Percentiles rank a stretch among this genome's conserved stretches.
These are phyloP conservation scores for Cairina moschata DNA, from an alignment of 2,113 vertebrate genomes.

Conservation along the genomic window DNA sequence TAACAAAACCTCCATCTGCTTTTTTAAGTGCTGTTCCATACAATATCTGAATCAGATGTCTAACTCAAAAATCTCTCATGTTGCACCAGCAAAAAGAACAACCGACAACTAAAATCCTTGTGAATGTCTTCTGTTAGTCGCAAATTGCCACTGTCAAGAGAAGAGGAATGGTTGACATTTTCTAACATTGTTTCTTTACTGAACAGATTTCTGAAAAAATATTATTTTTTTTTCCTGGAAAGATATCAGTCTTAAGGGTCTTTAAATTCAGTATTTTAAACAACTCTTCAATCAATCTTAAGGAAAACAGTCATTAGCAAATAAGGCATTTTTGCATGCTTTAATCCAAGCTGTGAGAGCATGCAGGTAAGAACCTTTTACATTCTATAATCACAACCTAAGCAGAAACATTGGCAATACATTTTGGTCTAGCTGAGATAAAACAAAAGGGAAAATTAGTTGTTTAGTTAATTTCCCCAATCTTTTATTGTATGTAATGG, in stretches of 20 bases:
- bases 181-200: not conserved
- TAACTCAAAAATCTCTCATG: not conserved
- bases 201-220: not conserved
- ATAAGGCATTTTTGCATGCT: not conserved
- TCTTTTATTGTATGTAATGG: not conserved
- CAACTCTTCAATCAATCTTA: not conserved
- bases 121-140: slow-evolving; percentile 13
- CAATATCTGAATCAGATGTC: not conserved
- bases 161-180: not conserved
- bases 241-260: not conserved
- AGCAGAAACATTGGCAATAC: not conserved
- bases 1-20: not conserved
- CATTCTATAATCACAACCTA: not conserved
- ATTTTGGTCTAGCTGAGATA: slow-evolving; percentile 6
- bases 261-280: not conserved
- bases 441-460: slow-evolving; percentile 2
- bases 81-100: slow-evolving; percentile 9
- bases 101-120: not conserved
- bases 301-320: not conserved
- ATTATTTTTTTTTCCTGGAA: not conserved
- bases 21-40: not conserved
- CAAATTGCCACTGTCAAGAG: not conserved
- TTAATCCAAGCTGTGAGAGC: not conserved
- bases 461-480: not conserved
- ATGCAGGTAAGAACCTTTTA: not conserved